Evolutionary conservation across 92 coral and sea anemone genomes (phyloP).

Genomic region (Parazoanthus swiftii): DNA sequence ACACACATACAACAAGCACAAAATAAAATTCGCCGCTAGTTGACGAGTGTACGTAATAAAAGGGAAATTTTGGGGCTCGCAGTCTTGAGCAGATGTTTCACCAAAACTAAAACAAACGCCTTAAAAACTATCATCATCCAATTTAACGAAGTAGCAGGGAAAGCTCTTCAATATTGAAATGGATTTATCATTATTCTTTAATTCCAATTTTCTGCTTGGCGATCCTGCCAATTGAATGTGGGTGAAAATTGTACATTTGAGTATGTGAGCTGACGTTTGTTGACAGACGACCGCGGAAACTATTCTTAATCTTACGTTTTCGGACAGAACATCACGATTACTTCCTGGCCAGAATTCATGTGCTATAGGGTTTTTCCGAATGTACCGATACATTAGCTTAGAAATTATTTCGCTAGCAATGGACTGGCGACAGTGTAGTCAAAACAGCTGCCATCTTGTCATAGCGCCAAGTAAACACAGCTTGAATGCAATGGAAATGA

Average conservation of each 20-base stretch:
- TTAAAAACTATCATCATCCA: neutral
- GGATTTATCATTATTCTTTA: conserved; percentile 6
- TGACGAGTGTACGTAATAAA: neutral
- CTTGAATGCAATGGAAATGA: conserved; percentile 38
- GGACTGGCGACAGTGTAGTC: neutral
- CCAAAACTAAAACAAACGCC: neutral
- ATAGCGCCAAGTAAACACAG: conserved; percentile 28
- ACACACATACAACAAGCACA: neutral
- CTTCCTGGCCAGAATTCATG: neutral
- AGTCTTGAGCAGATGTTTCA: neutral
- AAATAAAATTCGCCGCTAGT: neutral
- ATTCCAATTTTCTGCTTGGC: conserved; percentile 5
- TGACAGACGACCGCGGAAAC: neutral
- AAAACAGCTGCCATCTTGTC: conserved; percentile 33
- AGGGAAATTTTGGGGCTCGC: no score
- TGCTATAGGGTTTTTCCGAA: conserved; percentile 24
- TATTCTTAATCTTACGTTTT: neutral
- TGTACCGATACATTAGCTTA: conserved; percentile 18
- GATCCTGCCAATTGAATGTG: conserved; percentile 14
- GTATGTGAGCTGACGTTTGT: neutral
- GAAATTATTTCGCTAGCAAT: conserved; percentile 9
- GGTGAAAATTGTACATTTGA: neutral
- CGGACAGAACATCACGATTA: neutral
- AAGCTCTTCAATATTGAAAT: neutral
- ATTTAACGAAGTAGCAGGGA: neutral